These are phyloP conservation scores for Drosophila orena DNA, from an alignment of 1,140 invertebrate genomes.

Conservation along the genomic window DNA sequence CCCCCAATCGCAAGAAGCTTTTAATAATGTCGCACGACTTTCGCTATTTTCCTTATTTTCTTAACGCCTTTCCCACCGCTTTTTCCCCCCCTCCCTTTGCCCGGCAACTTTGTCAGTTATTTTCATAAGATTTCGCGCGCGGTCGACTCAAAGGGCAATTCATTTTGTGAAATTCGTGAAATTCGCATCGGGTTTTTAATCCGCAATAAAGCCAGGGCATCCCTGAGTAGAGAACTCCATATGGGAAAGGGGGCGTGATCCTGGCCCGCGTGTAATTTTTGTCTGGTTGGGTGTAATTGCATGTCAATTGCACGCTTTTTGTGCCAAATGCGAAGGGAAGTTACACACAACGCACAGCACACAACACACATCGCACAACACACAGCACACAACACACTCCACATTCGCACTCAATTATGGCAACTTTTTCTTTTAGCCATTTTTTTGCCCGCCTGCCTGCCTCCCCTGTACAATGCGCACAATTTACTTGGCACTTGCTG, in stretches of 20 bases:
- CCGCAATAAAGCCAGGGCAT: conserved; percentile 40
- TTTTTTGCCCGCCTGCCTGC: conserved; percentile 2
- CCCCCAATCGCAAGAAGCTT: conserved; percentile 50
- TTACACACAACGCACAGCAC: conserved; percentile 18
- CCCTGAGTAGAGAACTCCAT: conserved; percentile 6
- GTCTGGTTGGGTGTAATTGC: conserved; percentile 62
- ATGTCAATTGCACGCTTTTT: conserved; percentile 75
- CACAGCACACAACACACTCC: background rate
- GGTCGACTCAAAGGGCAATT: conserved; percentile 50
- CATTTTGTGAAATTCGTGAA: conserved; percentile 53
- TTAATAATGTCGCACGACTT: conserved; percentile 66
- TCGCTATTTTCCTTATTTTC: conserved; percentile 50
- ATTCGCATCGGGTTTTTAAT: conserved; percentile 54
- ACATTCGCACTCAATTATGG: conserved; percentile 57
- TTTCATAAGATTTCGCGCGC: conserved; percentile 72
- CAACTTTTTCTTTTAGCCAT: conserved; percentile 47
- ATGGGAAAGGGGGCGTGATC: conserved; percentile 1
- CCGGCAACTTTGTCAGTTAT: conserved; percentile 60
- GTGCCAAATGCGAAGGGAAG: conserved; percentile 20
- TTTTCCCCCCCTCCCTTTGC: background rate
- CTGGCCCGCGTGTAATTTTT: background rate
- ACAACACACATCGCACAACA: background rate
- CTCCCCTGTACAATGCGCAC: conserved; percentile 12
- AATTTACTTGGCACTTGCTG: conserved; percentile 16
- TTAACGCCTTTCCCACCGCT: conserved; percentile 3